Evolutionary conservation across 2,888 invertebrate species (phyloP), one percentile per base, ranked within the genome.

Genomic region (Pseudoips prasinana): DNA sequence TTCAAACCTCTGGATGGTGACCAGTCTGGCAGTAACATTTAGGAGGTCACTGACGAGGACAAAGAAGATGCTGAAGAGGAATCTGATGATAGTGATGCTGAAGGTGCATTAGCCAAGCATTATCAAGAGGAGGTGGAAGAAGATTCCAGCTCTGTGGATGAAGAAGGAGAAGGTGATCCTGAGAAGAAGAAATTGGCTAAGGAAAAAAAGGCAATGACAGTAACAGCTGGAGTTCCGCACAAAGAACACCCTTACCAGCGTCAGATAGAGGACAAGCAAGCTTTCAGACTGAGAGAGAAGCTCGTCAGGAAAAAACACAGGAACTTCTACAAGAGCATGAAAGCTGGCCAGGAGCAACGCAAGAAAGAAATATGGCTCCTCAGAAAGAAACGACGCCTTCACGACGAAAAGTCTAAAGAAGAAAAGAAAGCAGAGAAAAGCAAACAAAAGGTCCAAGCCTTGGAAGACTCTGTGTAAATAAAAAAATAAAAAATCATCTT

Each of bases 251-350:
- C 94, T 7, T 92, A 92, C 68, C 91, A 92, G 46, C 88, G 90
- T 42, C 89, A 89, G 51, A 91, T 91, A 45, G 90, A 90, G 47
- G 93, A 93, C 52, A 93, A 93, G 46, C 94, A 94, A 63, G 95
- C 96, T 39, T 93, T 92, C 63, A 89, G 92, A 44, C 83, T 97
- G 30, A 91, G 95, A 8, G 98, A 98, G 57, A 97, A 98, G 87
- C 96, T 98, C 94, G 95, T 99, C 1, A 94, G 95, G 38, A 98
- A 97, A 73, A 98, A 98, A 67, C 95, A 98, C 76, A 93, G 94
- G 57, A 94, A 96, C 57, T 90, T 99, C 5, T 99, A 98, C 88
- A 95, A 96, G 70, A 96, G 95, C 64, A 95, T 97, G 93, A 93
- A 92, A 84, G 91, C 91, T 37, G 92, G 92, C 1, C 89, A 90